A percentile compares a stretch with the other conserved stretches of the same genome.
phyloP scores from a whole-genome alignment of 2,888 invertebrate genomes.

The Hemithea aestivaria region DNA sequence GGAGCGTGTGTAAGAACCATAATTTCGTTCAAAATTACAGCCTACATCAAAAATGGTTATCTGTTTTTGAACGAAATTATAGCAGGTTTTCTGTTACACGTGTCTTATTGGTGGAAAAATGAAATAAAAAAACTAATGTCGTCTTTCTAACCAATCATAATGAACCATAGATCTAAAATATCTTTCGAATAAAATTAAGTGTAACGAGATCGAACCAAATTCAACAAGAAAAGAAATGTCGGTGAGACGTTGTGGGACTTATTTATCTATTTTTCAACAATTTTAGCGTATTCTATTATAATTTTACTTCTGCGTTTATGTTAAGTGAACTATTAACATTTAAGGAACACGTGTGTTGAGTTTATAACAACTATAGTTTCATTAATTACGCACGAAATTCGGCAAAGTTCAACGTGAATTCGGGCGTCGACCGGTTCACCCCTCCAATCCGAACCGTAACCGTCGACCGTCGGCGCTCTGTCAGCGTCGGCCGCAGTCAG shows the following conservation, averaged over 20 bases:
- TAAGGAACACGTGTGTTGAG: slow-evolving; percentile 23
- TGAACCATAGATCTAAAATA: no score
- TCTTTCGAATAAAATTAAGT: background rate
- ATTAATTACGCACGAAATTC: slow-evolving; percentile 47
- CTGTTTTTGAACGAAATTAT: no score
- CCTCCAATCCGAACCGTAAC: slow-evolving; percentile 70
- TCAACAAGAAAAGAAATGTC: slow-evolving; percentile 35
- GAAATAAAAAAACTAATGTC: no score
- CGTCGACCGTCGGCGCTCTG: slow-evolving; percentile 59
- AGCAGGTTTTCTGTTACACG: no score
- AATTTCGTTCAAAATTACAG: no score
- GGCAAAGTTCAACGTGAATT: slow-evolving; percentile 60
- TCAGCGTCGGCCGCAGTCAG: slow-evolving; percentile 37
- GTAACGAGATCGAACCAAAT: slow-evolving; percentile 11
- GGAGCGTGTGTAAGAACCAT: no score
- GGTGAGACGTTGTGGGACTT: slow-evolving; percentile 38
- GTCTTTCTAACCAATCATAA: no score
- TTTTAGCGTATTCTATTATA: slow-evolving; percentile 30
- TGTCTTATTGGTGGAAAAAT: no score
- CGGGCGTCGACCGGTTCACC: slow-evolving; percentile 78
- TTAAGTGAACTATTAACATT: slow-evolving; percentile 27
- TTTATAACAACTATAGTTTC: slow-evolving; percentile 25
- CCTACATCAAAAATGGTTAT: no score
- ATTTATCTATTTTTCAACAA: slow-evolving; percentile 43
- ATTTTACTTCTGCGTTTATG: slow-evolving; percentile 27